Percentiles rank a stretch among this genome's conserved stretches.
These are phyloP conservation scores for Euspilapteryx auroguttella DNA, from an alignment of 2,888 invertebrate genomes.

Conservation along the genomic window DNA sequence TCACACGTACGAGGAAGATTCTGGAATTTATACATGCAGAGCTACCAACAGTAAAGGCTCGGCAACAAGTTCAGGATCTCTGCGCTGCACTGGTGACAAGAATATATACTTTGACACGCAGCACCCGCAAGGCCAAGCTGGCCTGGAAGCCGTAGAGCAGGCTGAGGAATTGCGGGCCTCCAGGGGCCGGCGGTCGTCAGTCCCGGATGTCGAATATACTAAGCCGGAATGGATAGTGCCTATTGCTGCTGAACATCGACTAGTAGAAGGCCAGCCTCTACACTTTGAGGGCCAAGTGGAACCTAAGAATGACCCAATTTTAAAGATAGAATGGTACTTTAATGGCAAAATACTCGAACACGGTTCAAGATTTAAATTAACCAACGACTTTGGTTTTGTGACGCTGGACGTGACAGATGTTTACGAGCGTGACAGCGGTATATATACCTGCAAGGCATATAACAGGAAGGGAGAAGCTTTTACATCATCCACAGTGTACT, in stretches of 20 bases:
- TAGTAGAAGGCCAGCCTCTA: slow-evolving; percentile 81
- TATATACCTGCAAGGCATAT: slow-evolving; percentile 89
- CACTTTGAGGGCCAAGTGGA: slow-evolving; percentile 95
- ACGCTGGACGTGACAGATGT: slow-evolving; percentile 91
- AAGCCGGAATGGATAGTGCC: slow-evolving; percentile 88
- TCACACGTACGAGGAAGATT: slow-evolving; percentile 88
- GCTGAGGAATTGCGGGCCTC: slow-evolving; percentile 82
- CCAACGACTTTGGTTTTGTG: slow-evolving; percentile 95
- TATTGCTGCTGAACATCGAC: slow-evolving; percentile 75
- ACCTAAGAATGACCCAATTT: slow-evolving; percentile 88
- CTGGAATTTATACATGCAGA: slow-evolving; percentile 88
- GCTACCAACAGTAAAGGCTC: slow-evolving; percentile 87
- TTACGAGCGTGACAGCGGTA: slow-evolving; percentile 91
- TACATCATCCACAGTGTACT: slow-evolving; percentile 86
- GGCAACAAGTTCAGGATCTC: slow-evolving; percentile 87
- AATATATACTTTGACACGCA: slow-evolving; percentile 87
- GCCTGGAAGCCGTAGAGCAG: slow-evolving; percentile 86
- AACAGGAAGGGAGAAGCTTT: slow-evolving; percentile 90
- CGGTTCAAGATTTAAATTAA: slow-evolving; percentile 88
- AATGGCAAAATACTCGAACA: slow-evolving; percentile 87
- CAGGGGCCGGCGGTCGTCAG: slow-evolving; percentile 67
- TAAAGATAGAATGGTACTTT: slow-evolving; percentile 93
- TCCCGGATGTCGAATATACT: slow-evolving; percentile 76
- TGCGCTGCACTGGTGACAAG: slow-evolving; percentile 80
- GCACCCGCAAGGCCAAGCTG: slow-evolving; percentile 91